Base-by-base conservation (phyloP, 2,797 vertebrate genomes). In the Tragopan temminckii region DNA sequence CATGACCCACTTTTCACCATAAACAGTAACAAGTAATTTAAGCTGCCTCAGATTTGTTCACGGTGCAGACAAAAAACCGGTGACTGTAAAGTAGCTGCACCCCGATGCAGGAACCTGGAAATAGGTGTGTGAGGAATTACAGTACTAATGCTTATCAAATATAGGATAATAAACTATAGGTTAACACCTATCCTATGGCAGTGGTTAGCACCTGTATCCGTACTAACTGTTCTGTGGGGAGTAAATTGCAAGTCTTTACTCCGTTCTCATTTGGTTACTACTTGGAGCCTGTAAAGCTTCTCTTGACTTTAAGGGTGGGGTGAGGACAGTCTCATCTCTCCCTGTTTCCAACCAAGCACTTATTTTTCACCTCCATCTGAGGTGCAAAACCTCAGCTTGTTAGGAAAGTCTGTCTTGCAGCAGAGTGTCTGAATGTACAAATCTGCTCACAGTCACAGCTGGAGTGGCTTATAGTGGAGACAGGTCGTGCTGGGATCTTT, bases 401-500 rank as follows among this genome's bases (percentile, higher is more conserved):
- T 96, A 95, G 93, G 90, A 92, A 93, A 67, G 74, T 93, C 38
- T 89, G 45, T 88, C 77, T 66, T 89, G 67, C 93, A 84, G 85
- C 45, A 68, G 33, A 36, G 52, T 93, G 48, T 77, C 90, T 95
- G 80, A 94, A 95, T 64, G 79, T 70, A 94, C 70, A 84, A 74
- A 92, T 91, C 81, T 92, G 74, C 87, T 91, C 89, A 88, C 67
- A 50, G 64, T 84, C 92, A 64, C 93, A 94, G 95, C 57, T 95
- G 82, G 90, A 92, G 67, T 16, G 45, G 45, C 85, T 93, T 84
- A 90, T 14, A 86, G 61, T 43, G 24, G 68, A 96, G 94, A 90
- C 36, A 43, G 91, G 91, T 96, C 94, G 64, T 82, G 85, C 91
- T 96, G 94, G 67, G 91, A 95, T 94, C 89, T 95, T 93, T 95